Base-by-base conservation (phyloP, 2,113 vertebrate genomes). In the Rhinoderma darwinii region DNA sequence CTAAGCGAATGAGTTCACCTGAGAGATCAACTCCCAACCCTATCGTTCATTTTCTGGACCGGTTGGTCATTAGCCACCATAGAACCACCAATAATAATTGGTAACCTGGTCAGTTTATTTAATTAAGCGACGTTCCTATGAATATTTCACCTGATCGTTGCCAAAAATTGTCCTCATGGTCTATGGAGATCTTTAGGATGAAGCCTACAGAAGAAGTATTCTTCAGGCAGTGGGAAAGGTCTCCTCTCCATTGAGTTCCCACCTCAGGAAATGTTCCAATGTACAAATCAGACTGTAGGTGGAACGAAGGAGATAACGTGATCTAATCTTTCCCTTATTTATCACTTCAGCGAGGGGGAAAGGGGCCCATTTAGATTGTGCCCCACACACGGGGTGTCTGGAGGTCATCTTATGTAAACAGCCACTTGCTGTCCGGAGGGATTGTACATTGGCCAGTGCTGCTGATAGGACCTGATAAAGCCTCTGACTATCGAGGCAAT, bases 391-490 rank as follows among this genome's bases (percentile, higher is more conserved):
- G 17, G 14, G 11, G 43, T n/a, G 83, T 37, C 61, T 70, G 14
- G 76, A 79, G 61, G 61, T 80, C 76, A 70, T 54, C 63, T 30
- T 68, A 80, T 51, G 47, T 41, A 80, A 86, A 78, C 84, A 86
- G 59, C 27, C 30, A 80, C 84, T 80, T 54, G 43, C 75, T 30
- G 44, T 41, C 84, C 76, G 41, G 75, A 86, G 70, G 66, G 56
- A 17, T 8, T 25, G 43, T 68, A 70, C 84, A 54, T 35, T 70
- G 75, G 32, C 44, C 61, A 80, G 76, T 25, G 15, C 77, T 80
- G 10, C 43, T 41, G 41, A 51, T 54, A 79, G 44, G 43, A 18
- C 47, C 17, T 68, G 84, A 86, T 86, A 86, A 86, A 44, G n/a
- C 25, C 27, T 30, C 39, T 63, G 84, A 83, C 59, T n/a, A 66